These are phyloP conservation scores for Phataginus tetradactyla DNA, from an alignment of 2,797 vertebrate species.

Conservation along the genomic window DNA sequence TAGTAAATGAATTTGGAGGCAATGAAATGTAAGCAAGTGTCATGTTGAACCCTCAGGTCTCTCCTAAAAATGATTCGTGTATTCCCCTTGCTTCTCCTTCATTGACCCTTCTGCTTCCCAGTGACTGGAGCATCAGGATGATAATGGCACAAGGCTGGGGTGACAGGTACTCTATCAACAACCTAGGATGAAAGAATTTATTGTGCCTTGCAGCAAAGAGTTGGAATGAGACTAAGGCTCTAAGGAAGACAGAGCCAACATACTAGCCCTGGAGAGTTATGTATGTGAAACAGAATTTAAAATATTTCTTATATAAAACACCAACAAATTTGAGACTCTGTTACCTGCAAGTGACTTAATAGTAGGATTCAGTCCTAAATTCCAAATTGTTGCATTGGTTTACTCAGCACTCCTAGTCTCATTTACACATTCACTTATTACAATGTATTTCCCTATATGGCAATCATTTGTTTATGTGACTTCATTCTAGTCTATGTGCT, in stretches of 20 bases:
- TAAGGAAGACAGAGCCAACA: neutral
- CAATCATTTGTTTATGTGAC: neutral
- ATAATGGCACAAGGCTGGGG: neutral
- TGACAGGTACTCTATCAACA: neutral
- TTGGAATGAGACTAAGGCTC: neutral
- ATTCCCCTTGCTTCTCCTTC: neutral
- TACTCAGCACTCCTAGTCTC: neutral
- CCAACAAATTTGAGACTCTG: neutral
- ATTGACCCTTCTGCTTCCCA: neutral
- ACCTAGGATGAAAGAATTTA: neutral
- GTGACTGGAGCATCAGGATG: neutral
- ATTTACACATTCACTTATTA: neutral
- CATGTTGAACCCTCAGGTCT: neutral
- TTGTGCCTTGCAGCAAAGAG: neutral
- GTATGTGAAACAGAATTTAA: neutral
- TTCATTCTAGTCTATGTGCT: neutral
- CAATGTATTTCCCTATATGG: neutral
- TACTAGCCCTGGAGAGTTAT: neutral
- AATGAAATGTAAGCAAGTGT: neutral
- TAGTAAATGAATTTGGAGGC: neutral
- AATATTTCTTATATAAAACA: neutral
- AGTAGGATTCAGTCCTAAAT: neutral
- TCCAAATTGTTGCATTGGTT: neutral
- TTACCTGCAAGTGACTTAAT: neutral
- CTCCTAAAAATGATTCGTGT: neutral